Conservation (phyloP, 2,888 invertebrate genomes). For the Amphipoea oculea region DNA sequence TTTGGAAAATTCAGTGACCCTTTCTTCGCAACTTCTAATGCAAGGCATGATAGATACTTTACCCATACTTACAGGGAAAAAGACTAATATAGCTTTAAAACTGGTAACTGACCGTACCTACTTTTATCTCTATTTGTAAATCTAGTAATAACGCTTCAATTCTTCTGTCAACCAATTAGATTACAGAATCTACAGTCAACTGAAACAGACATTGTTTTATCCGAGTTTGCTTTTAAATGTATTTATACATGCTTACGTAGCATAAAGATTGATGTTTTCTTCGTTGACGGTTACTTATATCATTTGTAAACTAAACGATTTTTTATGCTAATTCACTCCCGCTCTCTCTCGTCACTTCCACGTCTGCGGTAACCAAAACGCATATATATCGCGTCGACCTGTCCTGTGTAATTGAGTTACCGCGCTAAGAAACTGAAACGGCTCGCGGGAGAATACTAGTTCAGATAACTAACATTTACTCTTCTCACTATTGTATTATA, state of each 20-base stretch:
- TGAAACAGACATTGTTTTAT: neutral
- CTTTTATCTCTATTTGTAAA: neutral
- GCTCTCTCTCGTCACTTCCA: conserved; percentile 54
- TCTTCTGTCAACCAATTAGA: neutral
- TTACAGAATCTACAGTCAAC: neutral
- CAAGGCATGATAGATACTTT: neutral
- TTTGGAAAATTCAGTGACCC: neutral
- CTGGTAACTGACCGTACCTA: no score
- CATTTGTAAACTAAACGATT: neutral
- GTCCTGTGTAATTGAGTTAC: conserved; percentile 88
- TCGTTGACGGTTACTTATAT: no score
- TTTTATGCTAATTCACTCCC: neutral
- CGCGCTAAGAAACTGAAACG: conserved; percentile 80
- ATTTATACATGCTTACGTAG: neutral
- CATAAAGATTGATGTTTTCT: neutral
- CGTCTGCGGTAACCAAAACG: conserved; percentile 69
- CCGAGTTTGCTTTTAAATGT: neutral
- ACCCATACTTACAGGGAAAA: neutral
- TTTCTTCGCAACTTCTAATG: neutral
- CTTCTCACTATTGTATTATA: conserved; percentile 60
- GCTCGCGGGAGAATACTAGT: conserved; percentile 80
- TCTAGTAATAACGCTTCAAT: neutral
- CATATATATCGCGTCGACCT: conserved; percentile 86
- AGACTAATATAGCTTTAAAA: neutral
- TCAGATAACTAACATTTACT: conserved; percentile 62